Conservation (phyloP, 92 coral and sea anemone species). For the Virgularia gustaviana region DNA sequence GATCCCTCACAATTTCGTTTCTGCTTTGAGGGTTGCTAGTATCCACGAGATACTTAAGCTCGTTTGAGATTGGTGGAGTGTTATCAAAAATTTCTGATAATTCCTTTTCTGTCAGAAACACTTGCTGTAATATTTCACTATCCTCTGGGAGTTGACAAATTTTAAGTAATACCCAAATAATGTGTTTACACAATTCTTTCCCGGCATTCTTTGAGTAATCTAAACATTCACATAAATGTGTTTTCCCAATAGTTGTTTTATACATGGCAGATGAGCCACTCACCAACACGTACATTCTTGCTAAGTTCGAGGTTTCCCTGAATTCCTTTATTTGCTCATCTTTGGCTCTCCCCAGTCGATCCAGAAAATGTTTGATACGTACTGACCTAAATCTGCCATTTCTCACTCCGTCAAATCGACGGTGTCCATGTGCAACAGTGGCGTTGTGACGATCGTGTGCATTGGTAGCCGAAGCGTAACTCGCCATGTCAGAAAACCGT, state of each 20-base stretch:
- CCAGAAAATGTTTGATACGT: too few species aligned
- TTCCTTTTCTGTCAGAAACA: conserved; percentile 40
- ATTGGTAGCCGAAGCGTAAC: not conserved
- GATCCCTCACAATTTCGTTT: conserved; percentile 35
- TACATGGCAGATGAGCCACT: too few species aligned
- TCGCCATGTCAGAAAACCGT: not conserved
- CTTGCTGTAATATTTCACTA: conserved; percentile 48
- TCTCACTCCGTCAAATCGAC: too few species aligned
- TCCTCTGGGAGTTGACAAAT: conserved; percentile 46
- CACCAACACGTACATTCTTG: too few species aligned
- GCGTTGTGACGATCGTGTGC: conserved; percentile 1
- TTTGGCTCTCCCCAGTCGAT: too few species aligned
- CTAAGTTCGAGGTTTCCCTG: too few species aligned
- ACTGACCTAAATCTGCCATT: too few species aligned
- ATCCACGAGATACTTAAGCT: conserved; percentile 10
- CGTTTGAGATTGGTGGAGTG: conserved; percentile 24
- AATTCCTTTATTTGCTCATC: too few species aligned
- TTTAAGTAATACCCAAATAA: conserved; percentile 41
- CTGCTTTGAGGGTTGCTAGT: conserved; percentile 15
- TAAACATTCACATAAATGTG: conserved; percentile 5
- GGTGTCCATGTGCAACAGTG: not conserved
- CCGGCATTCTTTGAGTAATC: conserved; percentile 44
- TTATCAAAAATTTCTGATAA: conserved; percentile 31
- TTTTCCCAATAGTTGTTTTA: too few species aligned
- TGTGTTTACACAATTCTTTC: conserved; percentile 45